Evolutionary conservation across 2,888 invertebrate species (phyloP).

Genomic region (Malachius bipustulatus): DNA sequence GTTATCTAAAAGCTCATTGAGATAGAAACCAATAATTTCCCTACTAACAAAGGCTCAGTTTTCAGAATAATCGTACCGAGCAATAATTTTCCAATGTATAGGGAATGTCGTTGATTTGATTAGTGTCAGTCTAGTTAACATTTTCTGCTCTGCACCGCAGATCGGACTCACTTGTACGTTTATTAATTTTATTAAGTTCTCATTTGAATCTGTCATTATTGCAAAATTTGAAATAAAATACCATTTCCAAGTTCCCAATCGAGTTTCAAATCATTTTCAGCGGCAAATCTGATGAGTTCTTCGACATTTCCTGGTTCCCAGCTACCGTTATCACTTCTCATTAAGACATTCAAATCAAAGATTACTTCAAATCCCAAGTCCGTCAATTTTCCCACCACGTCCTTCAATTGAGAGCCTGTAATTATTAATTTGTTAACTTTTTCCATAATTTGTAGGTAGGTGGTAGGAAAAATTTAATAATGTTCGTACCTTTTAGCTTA

Average conservation of each 20-base stretch:
- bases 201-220: no score
- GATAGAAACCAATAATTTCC: no score
- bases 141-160: no score
- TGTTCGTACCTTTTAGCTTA: not conserved
- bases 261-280: not conserved
- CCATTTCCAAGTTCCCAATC: not conserved
- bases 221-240: constrained; percentile 2
- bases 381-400: not conserved
- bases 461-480: no score
- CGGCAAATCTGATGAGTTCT: not conserved
- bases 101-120: no score
- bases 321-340: not conserved
- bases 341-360: not conserved
- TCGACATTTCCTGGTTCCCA: not conserved
- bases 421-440: not conserved
- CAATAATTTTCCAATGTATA: no score
- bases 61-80: no score
- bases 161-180: no score
- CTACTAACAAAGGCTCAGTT: no score
- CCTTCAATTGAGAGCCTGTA: constrained; percentile 1
- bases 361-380: not conserved
- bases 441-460: not conserved
- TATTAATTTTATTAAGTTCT: no score
- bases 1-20: no score
- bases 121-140: no score